These are phyloP conservation scores for Mus spicilegus DNA, from an alignment of 2,113 vertebrate genomes.

Conservation along the genomic window DNA sequence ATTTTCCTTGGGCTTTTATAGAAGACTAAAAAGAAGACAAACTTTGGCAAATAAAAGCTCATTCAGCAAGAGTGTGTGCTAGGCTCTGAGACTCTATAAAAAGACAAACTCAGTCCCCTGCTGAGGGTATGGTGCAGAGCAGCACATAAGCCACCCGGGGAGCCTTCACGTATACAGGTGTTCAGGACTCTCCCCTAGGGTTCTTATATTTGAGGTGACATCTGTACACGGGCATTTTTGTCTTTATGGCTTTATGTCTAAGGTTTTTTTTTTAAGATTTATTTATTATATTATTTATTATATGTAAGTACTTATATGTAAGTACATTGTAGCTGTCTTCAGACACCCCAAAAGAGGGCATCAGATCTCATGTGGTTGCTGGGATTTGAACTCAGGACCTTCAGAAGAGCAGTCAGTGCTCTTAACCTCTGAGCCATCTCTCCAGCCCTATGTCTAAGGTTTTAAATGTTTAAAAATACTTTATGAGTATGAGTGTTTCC, in stretches of 20 bases:
- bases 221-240: not conserved
- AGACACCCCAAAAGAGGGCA: too few relatives aligned
- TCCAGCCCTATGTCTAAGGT: not conserved
- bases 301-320: too few relatives aligned
- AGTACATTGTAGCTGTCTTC: too few relatives aligned
- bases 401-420: too few relatives aligned
- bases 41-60: slow-evolving; percentile 31
- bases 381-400: too few relatives aligned
- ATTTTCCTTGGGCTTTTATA: not conserved
- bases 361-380: too few relatives aligned
- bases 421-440: too few relatives aligned
- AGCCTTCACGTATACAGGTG: not conserved
- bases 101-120: not conserved
- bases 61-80: not conserved
- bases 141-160: not conserved
- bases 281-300: too few relatives aligned
- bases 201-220: not conserved
- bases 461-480: not conserved
- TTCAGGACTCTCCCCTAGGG: not conserved
- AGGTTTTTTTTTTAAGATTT: not conserved
- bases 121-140: not conserved
- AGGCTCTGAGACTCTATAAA: not conserved
- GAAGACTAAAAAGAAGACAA: not conserved
- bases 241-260: not conserved
- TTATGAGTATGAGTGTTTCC: not conserved